Conservation (phyloP, 1,140 invertebrate genomes). For the Anastrepha ludens region DNA sequence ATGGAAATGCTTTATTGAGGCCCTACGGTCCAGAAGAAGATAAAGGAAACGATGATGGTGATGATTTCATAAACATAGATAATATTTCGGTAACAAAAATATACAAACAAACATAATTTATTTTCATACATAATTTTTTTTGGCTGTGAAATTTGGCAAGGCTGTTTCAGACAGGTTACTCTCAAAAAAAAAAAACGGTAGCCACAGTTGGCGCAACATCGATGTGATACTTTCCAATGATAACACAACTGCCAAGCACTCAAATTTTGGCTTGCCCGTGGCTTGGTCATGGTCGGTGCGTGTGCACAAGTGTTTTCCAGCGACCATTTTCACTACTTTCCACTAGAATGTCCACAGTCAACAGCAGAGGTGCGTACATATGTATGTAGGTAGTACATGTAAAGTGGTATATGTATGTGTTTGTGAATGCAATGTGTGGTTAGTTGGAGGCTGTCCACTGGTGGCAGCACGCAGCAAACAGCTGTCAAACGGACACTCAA, state of each 20-base stretch:
- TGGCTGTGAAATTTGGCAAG: neutral
- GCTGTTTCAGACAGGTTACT: neutral
- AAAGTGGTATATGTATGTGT: neutral
- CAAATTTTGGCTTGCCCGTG: neutral
- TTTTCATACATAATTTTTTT: too few species aligned
- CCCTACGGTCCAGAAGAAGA: too few species aligned
- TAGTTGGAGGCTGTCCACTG: neutral
- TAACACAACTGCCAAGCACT: neutral
- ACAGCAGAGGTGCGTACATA: neutral
- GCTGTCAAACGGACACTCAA: slow-evolving; percentile 22
- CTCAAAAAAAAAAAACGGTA: neutral
- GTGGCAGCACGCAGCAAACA: neutral
- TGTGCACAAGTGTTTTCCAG: slow-evolving; percentile 20
- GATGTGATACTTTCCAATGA: slow-evolving; percentile 24
- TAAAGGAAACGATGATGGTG: too few species aligned
- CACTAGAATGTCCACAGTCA: neutral
- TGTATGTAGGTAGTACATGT: too few species aligned
- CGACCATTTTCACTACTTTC: slow-evolving; percentile 20
- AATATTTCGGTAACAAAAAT: too few species aligned
- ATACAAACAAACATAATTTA: too few species aligned
- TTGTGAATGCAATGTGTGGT: neutral
- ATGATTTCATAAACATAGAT: too few species aligned
- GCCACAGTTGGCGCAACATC: neutral
- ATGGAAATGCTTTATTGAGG: too few species aligned
- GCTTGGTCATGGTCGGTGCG: slow-evolving; percentile 37